Evolutionary conservation across 2,113 vertebrate genomes (phyloP), one percentile per base, ranked within the genome.

Genomic region (Cyphomyrus discorhynchus): DNA sequence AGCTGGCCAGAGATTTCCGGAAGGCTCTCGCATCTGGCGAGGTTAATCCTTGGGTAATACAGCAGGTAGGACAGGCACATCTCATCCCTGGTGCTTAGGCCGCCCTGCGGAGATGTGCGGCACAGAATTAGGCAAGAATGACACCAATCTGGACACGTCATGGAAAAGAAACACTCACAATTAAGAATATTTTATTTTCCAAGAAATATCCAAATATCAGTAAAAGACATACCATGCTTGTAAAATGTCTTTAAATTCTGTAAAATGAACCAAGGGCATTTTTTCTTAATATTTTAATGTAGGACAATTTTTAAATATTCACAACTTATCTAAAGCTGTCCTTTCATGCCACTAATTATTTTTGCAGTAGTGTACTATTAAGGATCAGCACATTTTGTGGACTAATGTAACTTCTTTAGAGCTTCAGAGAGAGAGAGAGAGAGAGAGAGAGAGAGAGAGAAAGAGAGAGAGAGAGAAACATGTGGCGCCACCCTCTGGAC

Each of bases 41-140:
- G 97, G 92, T 97, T 97, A 91, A 98, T 95, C 92, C 96, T 95
- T 0, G 97, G 97, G 58, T 98, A 98, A 89, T 97, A 98, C 42
- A 97, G 96, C 85, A 98, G 94, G 88, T 97, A 97, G 0, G 97
- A 97, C 56, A 98, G 95, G 90, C 97, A 98, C 97, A 98, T 98
- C 93, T 98, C 97, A 93, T 96, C 97, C 90, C 96, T 96, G 66
- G 97, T 97, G 91, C 97, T 98, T 62, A 97, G 93, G 88, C 97
- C 97, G 91, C 97, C 97, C 97, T 97, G 93, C 35, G 89, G 95
- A 94, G 95, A 52, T 1, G 87, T 92, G 62, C 1, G 35, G 3
- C 80, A 66, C 27, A 70, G 50, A 24, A 35, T 85, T 21, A 66
- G 13, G 5, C 39, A 56, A 2, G 85, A 35, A 15, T 24, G 24